Base-by-base conservation (phyloP, 2,113 vertebrate species). In the Salvelinus fontinalis region DNA sequence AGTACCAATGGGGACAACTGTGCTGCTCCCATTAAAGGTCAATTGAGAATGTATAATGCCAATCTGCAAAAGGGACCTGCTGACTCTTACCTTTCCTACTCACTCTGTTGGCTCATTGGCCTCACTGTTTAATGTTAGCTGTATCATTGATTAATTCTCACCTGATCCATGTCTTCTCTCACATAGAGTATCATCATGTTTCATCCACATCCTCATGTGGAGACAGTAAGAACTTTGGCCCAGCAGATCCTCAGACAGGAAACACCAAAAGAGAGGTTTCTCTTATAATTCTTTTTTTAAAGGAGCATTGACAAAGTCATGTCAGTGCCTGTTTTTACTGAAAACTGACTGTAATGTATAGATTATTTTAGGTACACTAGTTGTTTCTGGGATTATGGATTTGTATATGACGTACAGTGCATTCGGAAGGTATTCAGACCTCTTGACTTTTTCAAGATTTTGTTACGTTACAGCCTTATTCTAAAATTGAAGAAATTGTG, bases 221-320 rank as follows among this genome's bases (percentile, higher is more conserved):
- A 71, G 7, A 62, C 3, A 65, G 18, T 54, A 54, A 4, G 54
- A 67, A 6, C 18, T 59, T 26, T 22, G 71, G 26, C 31, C 11
- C 20, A 51, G 49, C 18, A 73, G 48, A 59, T 1, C 20, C 20
- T 74, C 51, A 2, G 7, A 31, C 68, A 67, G 54, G 8, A 79
- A 27, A 48, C 54, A 65, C 27, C 68, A 60, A 64, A 16, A 5
- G 0, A 18, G 78, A 80, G 80, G 86, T 86, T 51, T 48, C 39
- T 24, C 51, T 62, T 62, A 22, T 8, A 74, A 54, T 51, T 11
- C 11, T 64, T 0, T 20, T 18, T 57, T 18, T 57, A 57, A 44
- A 57, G 20, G 5, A 57, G 13, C 4, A 1, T 57, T 57, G 54
- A 18, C 20, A 20, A 57, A 57, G 54, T 14, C 54, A 57, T 20